Conservation (phyloP, 2,113 vertebrate species). For the Desmodus rotundus region DNA sequence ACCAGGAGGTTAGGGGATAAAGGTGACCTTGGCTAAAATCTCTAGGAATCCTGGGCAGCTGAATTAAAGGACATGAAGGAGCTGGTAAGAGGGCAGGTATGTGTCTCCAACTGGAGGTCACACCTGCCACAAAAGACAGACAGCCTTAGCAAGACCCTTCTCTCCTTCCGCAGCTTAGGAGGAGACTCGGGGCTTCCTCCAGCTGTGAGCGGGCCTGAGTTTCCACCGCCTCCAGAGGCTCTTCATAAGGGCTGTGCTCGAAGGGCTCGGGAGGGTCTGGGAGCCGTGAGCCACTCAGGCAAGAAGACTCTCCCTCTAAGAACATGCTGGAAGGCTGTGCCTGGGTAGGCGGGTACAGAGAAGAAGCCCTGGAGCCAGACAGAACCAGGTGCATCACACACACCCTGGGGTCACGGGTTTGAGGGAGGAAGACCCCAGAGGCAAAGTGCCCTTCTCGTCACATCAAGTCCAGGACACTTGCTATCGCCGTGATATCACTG, state of each 20-base stretch:
- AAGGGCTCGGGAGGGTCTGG: not conserved
- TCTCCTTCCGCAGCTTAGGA: conserved; percentile 67
- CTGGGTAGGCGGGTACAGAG: not conserved
- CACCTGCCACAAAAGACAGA: conserved; percentile 52
- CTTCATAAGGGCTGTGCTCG: conserved; percentile 25
- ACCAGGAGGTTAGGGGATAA: conserved; percentile 50
- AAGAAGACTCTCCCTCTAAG: not conserved
- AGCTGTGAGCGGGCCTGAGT: conserved; percentile 57
- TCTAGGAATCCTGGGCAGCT: conserved; percentile 70
- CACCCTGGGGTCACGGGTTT: not conserved
- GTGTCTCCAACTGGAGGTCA: conserved; percentile 53
- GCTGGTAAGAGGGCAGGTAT: conserved; percentile 72
- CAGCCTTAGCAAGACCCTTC: conserved; percentile 57
- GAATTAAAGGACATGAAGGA: conserved; percentile 73
- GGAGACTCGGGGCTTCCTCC: not conserved
- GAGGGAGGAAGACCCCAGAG: not conserved
- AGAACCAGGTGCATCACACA: rapidly evolving
- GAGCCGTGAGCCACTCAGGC: not conserved
- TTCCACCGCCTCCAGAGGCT: conserved; percentile 64
- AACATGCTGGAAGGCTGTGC: not conserved
- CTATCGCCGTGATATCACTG: rapidly evolving
- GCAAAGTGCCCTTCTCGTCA: not conserved
- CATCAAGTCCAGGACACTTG: no score
- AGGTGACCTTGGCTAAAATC: conserved; percentile 67
- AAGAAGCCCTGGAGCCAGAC: not conserved